Evolutionary conservation across 2,888 invertebrate species (phyloP), one percentile per base, ranked within the genome.

Genomic region (Aradus depressus): DNA sequence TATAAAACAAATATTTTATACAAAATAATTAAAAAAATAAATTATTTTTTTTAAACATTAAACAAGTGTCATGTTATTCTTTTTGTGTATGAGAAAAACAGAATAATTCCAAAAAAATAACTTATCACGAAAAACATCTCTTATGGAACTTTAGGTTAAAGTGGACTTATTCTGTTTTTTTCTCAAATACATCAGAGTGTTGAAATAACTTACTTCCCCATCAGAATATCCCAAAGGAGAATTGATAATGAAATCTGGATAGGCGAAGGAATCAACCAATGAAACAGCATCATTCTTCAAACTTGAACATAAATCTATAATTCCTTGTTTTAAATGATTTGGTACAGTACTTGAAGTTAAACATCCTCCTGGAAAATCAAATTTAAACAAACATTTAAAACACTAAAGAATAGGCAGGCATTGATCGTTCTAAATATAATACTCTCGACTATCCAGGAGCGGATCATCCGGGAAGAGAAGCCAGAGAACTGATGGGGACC

Each of bases 201-300:
- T 2, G 12, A 28, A 34, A 49, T 25, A 41, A 21, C 44, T 51
- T 62, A 76, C 77, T 65, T 74, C 65, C 60, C 80, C 80, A 66
- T 80, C 77, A 1, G 77, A 72, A 60, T 68, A 66, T 43, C 79
- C 80, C 19, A 81, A 67, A 38, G 75, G 71, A n/a, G 80, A 80
- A 62, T 76, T 74, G 3, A 81, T 64, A 44, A 79, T 67, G 61
- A 77, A 78, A 63, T 81, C 80, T 38, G 79, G 73, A 4, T 78
- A 79, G 16, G 79, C 76, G 35, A 80, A 63, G 22, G 71, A 76
- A 63, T 81, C 80, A 3, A 73, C 76, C 45, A 81, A 66, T 1
- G 75, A 64, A 19, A 80, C 72, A 16, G 75, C 73, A 51, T 81
- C 77, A 45, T 72, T 66, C 59, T 76, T 75, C 28, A 80, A 63